phyloP scores from a whole-genome alignment of 2,888 invertebrate species.

The Stictocephala bisonia region DNA sequence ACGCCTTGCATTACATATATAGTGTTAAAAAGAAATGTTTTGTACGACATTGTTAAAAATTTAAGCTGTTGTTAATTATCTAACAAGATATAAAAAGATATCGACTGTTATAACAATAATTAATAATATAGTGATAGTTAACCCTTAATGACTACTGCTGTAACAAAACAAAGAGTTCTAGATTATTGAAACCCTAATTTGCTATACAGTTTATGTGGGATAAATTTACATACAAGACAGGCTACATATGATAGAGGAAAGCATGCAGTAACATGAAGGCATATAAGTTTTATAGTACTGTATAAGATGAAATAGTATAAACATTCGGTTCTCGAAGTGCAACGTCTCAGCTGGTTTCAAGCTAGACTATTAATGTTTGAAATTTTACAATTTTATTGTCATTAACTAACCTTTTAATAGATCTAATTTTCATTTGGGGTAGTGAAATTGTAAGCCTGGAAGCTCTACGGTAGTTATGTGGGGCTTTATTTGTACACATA shows the following conservation, averaged over 20 bases:
- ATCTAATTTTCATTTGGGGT: not conserved
- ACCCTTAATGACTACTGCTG: too few relatives aligned
- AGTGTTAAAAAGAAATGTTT: too few relatives aligned
- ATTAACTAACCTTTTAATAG: slow-evolving; percentile 36
- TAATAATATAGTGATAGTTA: too few relatives aligned
- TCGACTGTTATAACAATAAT: too few relatives aligned
- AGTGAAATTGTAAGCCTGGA: slow-evolving; percentile 33
- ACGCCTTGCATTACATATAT: too few relatives aligned
- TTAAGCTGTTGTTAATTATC: too few relatives aligned
- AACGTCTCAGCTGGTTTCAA: not conserved
- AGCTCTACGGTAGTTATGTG: slow-evolving; percentile 26
- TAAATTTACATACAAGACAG: slow-evolving; percentile 34
- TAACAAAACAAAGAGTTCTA: slow-evolving; percentile 16
- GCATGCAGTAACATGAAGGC: slow-evolving; percentile 31
- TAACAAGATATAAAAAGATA: too few relatives aligned
- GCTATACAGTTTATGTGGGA: slow-evolving; percentile 21
- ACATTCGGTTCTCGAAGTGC: slow-evolving; percentile 6
- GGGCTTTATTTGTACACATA: slow-evolving; percentile 24
- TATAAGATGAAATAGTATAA: not conserved
- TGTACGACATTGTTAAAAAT: too few relatives aligned
- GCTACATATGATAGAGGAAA: slow-evolving; percentile 24
- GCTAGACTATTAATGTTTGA: slow-evolving; percentile 27
- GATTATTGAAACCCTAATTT: slow-evolving; percentile 17
- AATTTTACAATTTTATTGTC: slow-evolving; percentile 42
- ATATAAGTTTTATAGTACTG: not conserved